Conservation (phyloP, 2,797 vertebrate species). For the Chelidonichthys spinosus region DNA sequence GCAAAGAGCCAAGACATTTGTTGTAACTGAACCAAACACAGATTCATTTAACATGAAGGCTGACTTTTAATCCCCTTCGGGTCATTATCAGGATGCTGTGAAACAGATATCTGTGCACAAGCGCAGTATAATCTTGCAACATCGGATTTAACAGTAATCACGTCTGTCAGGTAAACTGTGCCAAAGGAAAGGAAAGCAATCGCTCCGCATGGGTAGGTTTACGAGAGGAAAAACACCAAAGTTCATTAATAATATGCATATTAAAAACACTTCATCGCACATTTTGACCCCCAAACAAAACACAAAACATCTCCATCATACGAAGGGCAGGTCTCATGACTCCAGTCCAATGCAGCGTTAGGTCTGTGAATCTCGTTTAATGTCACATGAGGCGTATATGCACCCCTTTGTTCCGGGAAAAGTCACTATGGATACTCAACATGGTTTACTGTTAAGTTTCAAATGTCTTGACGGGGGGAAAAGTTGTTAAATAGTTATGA, state of each 20-base stretch:
- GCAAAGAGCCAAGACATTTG: conserved; percentile 43
- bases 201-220: conserved; percentile 58
- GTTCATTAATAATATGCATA: conserved; percentile 65
- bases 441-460: conserved; percentile 34
- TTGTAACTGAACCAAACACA: conserved; percentile 41
- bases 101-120: conserved; percentile 59
- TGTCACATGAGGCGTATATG: conserved; percentile 22
- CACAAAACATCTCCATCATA: conserved; percentile 33
- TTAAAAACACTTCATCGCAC: conserved; percentile 46
- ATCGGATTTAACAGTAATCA: conserved; percentile 54
- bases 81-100: conserved; percentile 47
- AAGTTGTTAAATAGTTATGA: conserved; percentile 71
- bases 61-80: conserved; percentile 46
- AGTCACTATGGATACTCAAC: conserved; percentile 62
- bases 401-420: conserved; percentile 56
- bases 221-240: conserved; percentile 57
- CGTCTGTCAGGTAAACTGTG: conserved; percentile 52
- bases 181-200: conserved; percentile 65
- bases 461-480: conserved; percentile 42
- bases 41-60: conserved; percentile 47
- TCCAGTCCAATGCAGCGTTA: conserved; percentile 28
- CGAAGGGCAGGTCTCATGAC: conserved; percentile 29
- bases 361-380: conserved; percentile 44
- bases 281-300: conserved; percentile 52
- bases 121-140: conserved; percentile 49